phyloP scores from a whole-genome alignment of 2,797 vertebrate genomes.

The Thripadectes ignobilis region DNA sequence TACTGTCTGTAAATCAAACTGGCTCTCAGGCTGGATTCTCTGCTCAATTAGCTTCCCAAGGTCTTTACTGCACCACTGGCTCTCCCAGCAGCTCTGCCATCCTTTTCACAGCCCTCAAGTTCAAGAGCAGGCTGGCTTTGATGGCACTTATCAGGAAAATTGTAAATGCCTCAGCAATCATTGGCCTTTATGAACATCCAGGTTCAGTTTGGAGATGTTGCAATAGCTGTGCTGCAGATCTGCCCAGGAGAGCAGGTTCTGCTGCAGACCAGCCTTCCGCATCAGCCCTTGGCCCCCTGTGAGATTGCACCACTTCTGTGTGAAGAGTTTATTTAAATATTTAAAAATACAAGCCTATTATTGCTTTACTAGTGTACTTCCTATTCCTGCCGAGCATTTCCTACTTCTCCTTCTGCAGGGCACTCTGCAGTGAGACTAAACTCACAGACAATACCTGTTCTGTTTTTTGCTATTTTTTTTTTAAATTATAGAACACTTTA shows the following conservation, averaged over 20 bases:
- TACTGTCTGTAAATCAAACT: not conserved
- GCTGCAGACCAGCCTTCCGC: not conserved
- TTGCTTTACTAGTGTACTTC: slow-evolving; percentile 26
- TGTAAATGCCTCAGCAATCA: not conserved
- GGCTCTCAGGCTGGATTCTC: not conserved
- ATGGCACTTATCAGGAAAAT: not conserved
- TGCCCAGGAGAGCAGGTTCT: not conserved
- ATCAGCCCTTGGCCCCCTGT: not conserved
- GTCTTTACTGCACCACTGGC: not conserved
- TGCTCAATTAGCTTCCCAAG: not conserved
- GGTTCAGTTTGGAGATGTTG: not conserved
- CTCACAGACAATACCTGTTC: not conserved
- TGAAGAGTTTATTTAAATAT: slow-evolving; percentile 49
- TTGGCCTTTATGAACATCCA: not conserved
- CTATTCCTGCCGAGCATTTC: slow-evolving; percentile 43
- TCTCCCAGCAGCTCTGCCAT: not conserved
- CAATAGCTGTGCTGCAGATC: not conserved
- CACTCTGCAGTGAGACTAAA: not conserved
- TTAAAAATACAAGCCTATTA: slow-evolving; percentile 66
- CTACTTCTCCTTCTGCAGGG: slow-evolving; percentile 60
- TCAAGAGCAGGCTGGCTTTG: not conserved
- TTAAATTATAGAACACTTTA: not conserved
- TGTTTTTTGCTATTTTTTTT: not conserved
- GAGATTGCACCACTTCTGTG: slow-evolving; percentile 44
- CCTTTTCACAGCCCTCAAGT: not conserved